Percentiles rank a stretch among this genome's conserved stretches.
phyloP scores from a whole-genome alignment of 2,113 vertebrate genomes.

The Festucalex cinctus region DNA sequence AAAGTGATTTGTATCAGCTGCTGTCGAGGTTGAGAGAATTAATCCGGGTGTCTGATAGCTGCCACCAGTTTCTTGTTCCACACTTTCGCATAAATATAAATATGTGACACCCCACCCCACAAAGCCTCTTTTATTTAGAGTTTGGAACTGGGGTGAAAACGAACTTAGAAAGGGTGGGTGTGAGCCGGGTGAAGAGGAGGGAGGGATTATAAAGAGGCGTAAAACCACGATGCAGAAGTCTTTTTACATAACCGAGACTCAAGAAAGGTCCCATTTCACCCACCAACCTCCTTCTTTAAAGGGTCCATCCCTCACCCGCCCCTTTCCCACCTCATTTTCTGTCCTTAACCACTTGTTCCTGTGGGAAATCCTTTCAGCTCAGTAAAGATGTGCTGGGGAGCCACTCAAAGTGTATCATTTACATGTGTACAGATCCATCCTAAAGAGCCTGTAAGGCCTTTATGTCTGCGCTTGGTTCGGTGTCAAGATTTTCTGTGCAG shows the following conservation, averaged over 20 bases:
- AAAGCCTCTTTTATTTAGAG: slow-evolving; percentile 34
- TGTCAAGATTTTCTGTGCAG: slow-evolving; percentile 15
- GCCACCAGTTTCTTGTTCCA: slow-evolving; percentile 30
- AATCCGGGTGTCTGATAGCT: slow-evolving; percentile 54
- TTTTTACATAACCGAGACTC: slow-evolving; percentile 42
- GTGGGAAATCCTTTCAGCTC: slow-evolving; percentile 41
- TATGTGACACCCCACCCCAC: slow-evolving; percentile 21
- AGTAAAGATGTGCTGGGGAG: slow-evolving; percentile 25
- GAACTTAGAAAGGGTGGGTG: slow-evolving; percentile 9
- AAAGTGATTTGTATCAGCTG: slow-evolving; percentile 40
- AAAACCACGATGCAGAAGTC: slow-evolving; percentile 33
- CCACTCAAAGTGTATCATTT: slow-evolving; percentile 50
- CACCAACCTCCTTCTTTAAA: slow-evolving; percentile 40
- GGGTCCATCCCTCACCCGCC: slow-evolving; percentile 8
- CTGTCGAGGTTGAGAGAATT: slow-evolving; percentile 26
- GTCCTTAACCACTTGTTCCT: slow-evolving; percentile 45
- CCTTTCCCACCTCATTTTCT: slow-evolving; percentile 17
- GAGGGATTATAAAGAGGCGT: slow-evolving; percentile 28
- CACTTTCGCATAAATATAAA: slow-evolving; percentile 44
- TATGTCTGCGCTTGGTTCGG: slow-evolving; percentile 17
- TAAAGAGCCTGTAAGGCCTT: slow-evolving; percentile 28
- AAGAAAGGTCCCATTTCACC: slow-evolving; percentile 41
- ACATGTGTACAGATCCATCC: slow-evolving; percentile 47
- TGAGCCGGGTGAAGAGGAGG: slow-evolving; percentile 22
- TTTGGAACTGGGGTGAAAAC: slow-evolving; percentile 27